Percentiles rank a stretch among this genome's conserved stretches.
phyloP scores from a whole-genome alignment of 2,888 invertebrate species.

The Cremastinae sp. region DNA sequence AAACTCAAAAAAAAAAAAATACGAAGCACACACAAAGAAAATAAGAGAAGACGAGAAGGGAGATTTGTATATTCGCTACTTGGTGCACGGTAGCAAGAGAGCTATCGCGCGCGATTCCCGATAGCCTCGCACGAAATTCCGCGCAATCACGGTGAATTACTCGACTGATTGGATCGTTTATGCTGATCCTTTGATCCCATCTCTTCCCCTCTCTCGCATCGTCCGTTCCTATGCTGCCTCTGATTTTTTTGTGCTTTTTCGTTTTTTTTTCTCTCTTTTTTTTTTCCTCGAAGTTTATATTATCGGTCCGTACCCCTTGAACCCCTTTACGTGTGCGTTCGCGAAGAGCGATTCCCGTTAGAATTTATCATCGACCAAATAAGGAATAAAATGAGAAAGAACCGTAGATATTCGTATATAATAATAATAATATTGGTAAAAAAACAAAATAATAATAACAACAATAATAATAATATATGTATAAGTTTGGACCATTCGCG shows the following conservation, averaged over 20 bases:
- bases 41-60: background rate
- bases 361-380: constrained; percentile 79
- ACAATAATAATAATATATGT: constrained; percentile 13
- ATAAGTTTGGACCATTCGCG: constrained; percentile 67
- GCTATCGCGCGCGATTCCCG: constrained; percentile 60
- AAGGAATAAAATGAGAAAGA: constrained; percentile 77
- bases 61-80: constrained; percentile 10
- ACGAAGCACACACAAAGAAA: background rate
- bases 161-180: constrained; percentile 80
- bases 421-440: no score
- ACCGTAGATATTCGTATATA: constrained; percentile 18
- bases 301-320: constrained; percentile 33
- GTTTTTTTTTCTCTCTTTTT: constrained; percentile 36
- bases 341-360: constrained; percentile 68
- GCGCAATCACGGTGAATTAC: constrained; percentile 79
- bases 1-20: background rate
- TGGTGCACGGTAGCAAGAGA: constrained; percentile 72
- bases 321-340: constrained; percentile 2
- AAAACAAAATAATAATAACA: constrained; percentile 21
- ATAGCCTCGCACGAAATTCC: constrained; percentile 74
- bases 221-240: constrained; percentile 30
- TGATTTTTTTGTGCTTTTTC: constrained; percentile 14
- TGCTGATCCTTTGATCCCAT: constrained; percentile 78
- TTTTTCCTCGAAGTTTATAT: constrained; percentile 39
- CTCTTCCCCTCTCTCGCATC: constrained; percentile 65